These are phyloP conservation scores for Strix aluco DNA, from an alignment of 2,113 vertebrate genomes.

Conservation along the genomic window DNA sequence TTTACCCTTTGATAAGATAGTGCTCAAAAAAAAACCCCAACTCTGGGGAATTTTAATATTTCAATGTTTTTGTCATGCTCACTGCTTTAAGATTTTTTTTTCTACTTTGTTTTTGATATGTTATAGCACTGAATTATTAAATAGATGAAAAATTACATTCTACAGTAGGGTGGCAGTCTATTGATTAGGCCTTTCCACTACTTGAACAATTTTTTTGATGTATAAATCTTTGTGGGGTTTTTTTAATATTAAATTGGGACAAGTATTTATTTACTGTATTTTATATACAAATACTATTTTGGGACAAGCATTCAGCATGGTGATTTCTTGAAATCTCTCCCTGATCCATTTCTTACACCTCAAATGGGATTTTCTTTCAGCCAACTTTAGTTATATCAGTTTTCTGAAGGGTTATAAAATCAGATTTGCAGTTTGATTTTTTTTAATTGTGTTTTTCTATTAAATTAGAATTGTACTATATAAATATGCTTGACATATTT, in stretches of 20 bases:
- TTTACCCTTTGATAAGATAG: not conserved
- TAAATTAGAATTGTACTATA: not conserved
- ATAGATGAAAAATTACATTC: not conserved
- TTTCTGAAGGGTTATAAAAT: not conserved
- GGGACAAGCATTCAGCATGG: not conserved
- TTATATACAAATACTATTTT: not conserved
- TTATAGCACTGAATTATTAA: not conserved
- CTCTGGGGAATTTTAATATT: not conserved
- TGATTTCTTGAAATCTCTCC: not conserved
- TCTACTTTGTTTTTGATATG: not conserved
- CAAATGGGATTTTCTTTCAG: not conserved
- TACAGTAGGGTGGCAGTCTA: not conserved
- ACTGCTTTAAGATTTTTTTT: not conserved
- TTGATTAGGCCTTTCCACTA: not conserved
- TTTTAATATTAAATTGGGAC: not conserved
- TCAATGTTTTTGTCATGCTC: not conserved
- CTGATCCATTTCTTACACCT: not conserved
- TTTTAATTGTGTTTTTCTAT: not conserved
- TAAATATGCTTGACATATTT: not conserved
- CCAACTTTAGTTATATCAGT: not conserved
- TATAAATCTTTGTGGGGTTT: not conserved
- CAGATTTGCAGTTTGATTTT: not conserved
- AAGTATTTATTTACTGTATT: not conserved
- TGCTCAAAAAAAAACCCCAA: not conserved
- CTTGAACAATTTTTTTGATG: not conserved